Conservation (phyloP, 2,113 vertebrate species). For the Nettapus auritus region DNA sequence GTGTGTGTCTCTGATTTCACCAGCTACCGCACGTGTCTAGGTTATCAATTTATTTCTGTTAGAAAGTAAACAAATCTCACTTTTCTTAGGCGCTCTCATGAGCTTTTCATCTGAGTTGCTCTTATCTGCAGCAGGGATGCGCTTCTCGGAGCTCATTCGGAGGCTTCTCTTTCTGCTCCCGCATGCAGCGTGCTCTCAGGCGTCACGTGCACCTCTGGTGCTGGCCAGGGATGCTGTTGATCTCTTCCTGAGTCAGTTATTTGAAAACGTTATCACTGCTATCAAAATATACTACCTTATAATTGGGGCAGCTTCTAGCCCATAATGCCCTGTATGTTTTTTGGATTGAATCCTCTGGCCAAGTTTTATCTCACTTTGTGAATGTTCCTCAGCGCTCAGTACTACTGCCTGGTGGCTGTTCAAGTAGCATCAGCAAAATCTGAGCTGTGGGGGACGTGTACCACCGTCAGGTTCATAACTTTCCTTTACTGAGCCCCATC, state of each 20-base stretch:
- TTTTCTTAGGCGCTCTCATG: background rate
- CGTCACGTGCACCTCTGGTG: background rate
- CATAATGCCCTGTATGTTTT: background rate
- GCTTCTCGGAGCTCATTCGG: background rate
- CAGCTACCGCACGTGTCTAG: constrained; percentile 11
- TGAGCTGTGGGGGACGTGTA: background rate
- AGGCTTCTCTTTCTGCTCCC: background rate
- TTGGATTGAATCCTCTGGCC: background rate
- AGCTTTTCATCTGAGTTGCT: background rate
- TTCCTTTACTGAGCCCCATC: background rate
- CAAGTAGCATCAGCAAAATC: background rate
- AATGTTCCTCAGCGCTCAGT: background rate
- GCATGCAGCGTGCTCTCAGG: background rate
- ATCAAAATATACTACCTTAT: background rate
- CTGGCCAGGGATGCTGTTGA: constrained; percentile 1
- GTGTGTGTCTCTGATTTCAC: background rate
- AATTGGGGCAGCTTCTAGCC: background rate
- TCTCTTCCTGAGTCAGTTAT: background rate
- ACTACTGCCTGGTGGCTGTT: background rate
- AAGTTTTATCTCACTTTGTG: background rate
- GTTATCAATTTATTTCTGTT: constrained; percentile 33
- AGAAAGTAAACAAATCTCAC: constrained; percentile 38
- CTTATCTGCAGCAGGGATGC: constrained; percentile 40
- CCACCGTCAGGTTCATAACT: background rate
- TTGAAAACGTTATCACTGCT: background rate